phyloP scores from a whole-genome alignment of 2,113 vertebrate genomes.

The Chloropsis cyanopogon region DNA sequence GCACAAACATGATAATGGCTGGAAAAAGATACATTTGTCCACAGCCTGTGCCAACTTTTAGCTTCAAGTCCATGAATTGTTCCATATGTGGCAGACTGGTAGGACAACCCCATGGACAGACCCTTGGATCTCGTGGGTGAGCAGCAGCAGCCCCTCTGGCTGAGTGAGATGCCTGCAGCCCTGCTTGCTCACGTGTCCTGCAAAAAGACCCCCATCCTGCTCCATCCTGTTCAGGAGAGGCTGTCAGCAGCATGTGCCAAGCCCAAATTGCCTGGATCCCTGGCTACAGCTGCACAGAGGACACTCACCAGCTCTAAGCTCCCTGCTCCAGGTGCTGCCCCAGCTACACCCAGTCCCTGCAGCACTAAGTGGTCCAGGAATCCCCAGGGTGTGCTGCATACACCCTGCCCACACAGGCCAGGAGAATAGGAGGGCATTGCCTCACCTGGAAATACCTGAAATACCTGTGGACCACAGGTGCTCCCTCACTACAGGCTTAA shows the following conservation, averaged over 20 bases:
- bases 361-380: background rate
- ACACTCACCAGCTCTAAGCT: rapidly evolving
- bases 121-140: rapidly evolving
- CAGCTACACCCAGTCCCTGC: background rate
- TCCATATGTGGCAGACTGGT: background rate
- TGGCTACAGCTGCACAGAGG: background rate
- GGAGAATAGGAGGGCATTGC: background rate
- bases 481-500: background rate
- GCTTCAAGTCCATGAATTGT: background rate
- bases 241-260: background rate
- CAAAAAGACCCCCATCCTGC: background rate
- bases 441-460: conserved; percentile 53
- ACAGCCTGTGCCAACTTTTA: background rate
- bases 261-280: background rate
- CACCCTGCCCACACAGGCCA: background rate
- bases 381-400: background rate
- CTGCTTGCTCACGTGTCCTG: background rate
- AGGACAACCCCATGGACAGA: background rate
- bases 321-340: background rate
- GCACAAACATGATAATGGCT: background rate
- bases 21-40: background rate
- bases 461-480: background rate
- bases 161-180: background rate
- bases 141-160: background rate
- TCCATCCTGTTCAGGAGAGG: background rate